These are phyloP conservation scores for Gallirallus australis DNA, from an alignment of 2,797 vertebrate genomes.

Conservation along the genomic window DNA sequence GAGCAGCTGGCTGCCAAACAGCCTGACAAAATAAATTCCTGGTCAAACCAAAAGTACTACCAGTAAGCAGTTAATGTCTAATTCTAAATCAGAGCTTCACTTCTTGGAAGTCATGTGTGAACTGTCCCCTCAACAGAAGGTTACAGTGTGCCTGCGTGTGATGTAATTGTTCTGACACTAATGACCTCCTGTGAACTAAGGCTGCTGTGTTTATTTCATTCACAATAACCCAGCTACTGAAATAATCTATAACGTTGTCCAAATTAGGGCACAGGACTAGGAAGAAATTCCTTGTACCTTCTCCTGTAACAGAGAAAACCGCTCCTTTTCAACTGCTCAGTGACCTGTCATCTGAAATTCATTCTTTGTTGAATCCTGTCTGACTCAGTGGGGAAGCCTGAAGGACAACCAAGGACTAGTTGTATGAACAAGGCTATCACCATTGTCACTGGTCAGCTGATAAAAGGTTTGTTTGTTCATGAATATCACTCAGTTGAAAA, in stretches of 20 bases:
- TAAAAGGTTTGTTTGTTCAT: neutral
- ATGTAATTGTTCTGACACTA: neutral
- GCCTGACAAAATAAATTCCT: neutral
- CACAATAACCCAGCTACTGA: neutral
- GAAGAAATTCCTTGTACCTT: neutral
- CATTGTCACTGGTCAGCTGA: neutral
- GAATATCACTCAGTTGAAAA: neutral
- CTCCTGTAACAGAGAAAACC: neutral
- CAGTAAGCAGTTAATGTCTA: neutral
- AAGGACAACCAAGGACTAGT: neutral
- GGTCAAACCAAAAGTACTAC: neutral
- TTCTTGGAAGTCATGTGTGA: constrained; percentile 13
- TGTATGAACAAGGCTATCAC: neutral
- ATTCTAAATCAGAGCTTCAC: neutral
- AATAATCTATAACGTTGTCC: neutral
- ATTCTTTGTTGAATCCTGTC: neutral
- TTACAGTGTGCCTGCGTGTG: neutral
- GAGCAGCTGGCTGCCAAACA: neutral
- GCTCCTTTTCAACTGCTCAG: neutral
- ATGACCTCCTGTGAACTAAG: neutral
- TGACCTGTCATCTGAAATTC: neutral
- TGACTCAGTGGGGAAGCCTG: neutral
- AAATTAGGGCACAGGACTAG: neutral
- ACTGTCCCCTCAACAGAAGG: neutral
- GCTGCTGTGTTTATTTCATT: neutral